These are phyloP conservation scores for Philopotamus ludificatus DNA, from an alignment of 1,140 invertebrate genomes.

Conservation along the genomic window DNA sequence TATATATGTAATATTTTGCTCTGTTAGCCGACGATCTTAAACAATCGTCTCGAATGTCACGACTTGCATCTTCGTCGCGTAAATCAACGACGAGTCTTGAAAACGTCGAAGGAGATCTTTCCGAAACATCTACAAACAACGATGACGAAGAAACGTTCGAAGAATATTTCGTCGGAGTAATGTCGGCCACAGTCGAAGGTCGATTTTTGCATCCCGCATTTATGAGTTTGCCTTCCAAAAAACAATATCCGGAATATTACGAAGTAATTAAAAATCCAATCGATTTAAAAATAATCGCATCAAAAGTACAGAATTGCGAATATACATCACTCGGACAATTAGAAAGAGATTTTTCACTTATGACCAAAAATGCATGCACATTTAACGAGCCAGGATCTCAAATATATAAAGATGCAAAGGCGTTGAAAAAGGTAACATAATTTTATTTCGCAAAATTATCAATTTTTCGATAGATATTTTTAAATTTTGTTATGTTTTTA, in stretches of 20 bases:
- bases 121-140: conserved; percentile 68
- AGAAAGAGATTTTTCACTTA: conserved; percentile 86
- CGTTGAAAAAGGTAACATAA: conserved; percentile 71
- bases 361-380: conserved; percentile 92
- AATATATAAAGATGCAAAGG: conserved; percentile 95
- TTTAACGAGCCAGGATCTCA: conserved; percentile 96
- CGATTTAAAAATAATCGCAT: conserved; percentile 90
- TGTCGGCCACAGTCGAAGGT: conserved; percentile 78
- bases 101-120: conserved; percentile 61
- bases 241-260: conserved; percentile 95
- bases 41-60: conserved; percentile 48
- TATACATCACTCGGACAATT: conserved; percentile 77
- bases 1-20: conserved; percentile 8
- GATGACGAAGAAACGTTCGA: conserved; percentile 68
- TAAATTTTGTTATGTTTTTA: conserved; percentile 41
- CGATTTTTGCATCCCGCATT: conserved; percentile 80
- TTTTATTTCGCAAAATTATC: not conserved
- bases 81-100: conserved; percentile 48
- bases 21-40: conserved; percentile 52
- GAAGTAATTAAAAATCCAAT: conserved; percentile 94
- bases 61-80: conserved; percentile 49
- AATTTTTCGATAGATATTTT: conserved; percentile 44
- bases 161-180: conserved; percentile 69
- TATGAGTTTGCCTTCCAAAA: conserved; percentile 86
- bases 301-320: conserved; percentile 82